Evolutionary conservation across 2,888 invertebrate species (phyloP), one percentile per base, ranked within the genome.

Genomic region (Trissolcus japonicus): DNA sequence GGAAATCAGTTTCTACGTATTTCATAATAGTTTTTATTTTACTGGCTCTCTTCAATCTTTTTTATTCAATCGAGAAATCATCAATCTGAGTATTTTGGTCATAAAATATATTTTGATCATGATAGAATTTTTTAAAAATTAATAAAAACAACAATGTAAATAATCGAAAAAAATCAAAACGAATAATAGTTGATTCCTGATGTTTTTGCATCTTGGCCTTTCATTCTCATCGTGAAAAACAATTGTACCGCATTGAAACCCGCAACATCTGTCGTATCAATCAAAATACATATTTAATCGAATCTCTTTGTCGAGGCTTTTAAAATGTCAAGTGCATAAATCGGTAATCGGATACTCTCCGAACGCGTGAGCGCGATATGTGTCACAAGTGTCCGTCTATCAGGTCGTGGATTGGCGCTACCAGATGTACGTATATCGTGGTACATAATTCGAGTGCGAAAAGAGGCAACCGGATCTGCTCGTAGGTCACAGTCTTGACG

Each of bases 401-500:
- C 55, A 54, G 35, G 56, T 51, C 16, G 17, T 16, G 46, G 74
- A 57, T 68, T 60, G 59, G 61, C 41, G 78, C 79, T 65, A 74
- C 71, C 76, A 79, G 80, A 80, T 79, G 78, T 72, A 61, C 55
- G 40, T 19, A 51, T 53, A 57, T 66, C 69, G 78, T 69, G 74
- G 77, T 71, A 75, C 81, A 80, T 81, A 83, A 83, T 83, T 80
- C 79, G 82, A 83, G 81, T 69, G 80, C 82, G 80, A 66, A n/a
- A 68, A 78, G 78, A 79, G 77, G 73, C 65, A 72, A 46, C n/a
- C 56, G 78, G 60, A 65, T 62, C 73, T 76, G 79, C 79, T 76
- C 82, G 81, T 83, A 83, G 84, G 83, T 84, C 83, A 84, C 81
- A 82, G 82, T 86, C 84, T 85, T 86, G 87, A 88, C 86, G 86